phyloP scores from a whole-genome alignment of 1,140 invertebrate genomes.

The Spodoptera litura region DNA sequence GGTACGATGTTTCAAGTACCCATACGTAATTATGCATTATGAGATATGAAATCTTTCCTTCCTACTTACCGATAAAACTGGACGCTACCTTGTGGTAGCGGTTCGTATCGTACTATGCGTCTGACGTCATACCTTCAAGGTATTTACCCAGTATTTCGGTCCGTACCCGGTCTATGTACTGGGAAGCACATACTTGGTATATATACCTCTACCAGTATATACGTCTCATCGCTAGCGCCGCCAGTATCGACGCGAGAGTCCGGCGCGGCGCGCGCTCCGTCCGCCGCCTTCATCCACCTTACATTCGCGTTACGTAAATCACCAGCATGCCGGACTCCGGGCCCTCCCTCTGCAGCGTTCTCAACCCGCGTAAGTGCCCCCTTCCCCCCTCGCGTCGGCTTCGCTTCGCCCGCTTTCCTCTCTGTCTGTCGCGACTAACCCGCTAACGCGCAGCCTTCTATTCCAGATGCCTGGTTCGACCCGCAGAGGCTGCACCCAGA shows the following conservation, averaged over 20 bases:
- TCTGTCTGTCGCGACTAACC: slow-evolving; percentile 82
- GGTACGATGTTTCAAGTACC: no score
- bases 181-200: no score
- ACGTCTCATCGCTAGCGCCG: no score
- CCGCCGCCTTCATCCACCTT: slow-evolving; percentile 58
- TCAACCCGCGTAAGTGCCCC: slow-evolving; percentile 80
- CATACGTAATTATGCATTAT: no score
- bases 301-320: slow-evolving; percentile 79
- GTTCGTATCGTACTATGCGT: no score
- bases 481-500: slow-evolving; percentile 94
- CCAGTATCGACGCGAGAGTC: slow-evolving; percentile 84
- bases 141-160: no score
- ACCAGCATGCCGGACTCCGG: slow-evolving; percentile 78
- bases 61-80: no score
- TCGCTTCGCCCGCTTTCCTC: slow-evolving; percentile 74
- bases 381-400: slow-evolving; percentile 58
- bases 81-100: no score
- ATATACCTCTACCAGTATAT: no score
- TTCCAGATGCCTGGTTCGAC: slow-evolving; percentile 96
- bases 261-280: slow-evolving; percentile 76
- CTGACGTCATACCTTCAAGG: no score
- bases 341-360: slow-evolving; percentile 80
- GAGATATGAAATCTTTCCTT: no score
- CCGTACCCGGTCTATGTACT: no score
- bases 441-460: slow-evolving; percentile 86